Evolutionary conservation across 2,113 vertebrate species (phyloP).

Genomic region (Paratilapia polleni): DNA sequence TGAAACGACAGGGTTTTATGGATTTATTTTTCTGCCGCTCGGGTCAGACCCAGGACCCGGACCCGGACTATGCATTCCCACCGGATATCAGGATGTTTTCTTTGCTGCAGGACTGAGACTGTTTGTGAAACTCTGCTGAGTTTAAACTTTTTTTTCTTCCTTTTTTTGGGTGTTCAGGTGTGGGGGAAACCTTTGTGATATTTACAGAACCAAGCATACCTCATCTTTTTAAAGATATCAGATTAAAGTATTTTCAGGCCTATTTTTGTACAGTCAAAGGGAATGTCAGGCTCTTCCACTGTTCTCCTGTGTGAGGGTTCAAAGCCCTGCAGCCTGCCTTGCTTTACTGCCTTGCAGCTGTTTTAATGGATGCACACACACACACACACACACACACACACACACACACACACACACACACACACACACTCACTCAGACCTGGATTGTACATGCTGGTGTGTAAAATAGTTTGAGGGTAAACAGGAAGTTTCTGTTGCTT

Average conservation of each 20-base stretch:
- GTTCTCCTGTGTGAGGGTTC: conserved; percentile 83
- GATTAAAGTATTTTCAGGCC: conserved; percentile 95
- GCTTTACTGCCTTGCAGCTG: conserved; percentile 77
- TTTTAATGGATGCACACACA: conserved; percentile 89
- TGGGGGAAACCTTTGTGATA: conserved; percentile 91
- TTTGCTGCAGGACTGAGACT: conserved; percentile 49
- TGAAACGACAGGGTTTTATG: conserved; percentile 81
- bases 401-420: neutral
- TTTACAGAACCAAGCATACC: conserved; percentile 88
- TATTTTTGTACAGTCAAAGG: conserved; percentile 99
- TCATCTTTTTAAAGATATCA: conserved; percentile 91
- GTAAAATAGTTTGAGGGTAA: conserved; percentile 93
- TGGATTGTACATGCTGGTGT: conserved; percentile 89
- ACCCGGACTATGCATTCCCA: conserved; percentile 88
- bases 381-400: too few species aligned
- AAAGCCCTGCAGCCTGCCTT: conserved; percentile 63
- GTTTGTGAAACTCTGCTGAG: conserved; percentile 55
- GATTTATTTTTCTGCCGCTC: conserved; percentile 64
- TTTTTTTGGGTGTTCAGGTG: conserved; percentile 73
- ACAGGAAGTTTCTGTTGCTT: conserved; percentile 89
- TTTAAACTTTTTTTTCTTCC: neutral
- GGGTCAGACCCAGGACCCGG: conserved; percentile 81
- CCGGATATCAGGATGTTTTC: conserved; percentile 64
- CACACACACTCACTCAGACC: too few species aligned
- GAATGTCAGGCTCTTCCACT: conserved; percentile 88